Conservation (phyloP, 2,888 invertebrate genomes). For the Nomada goodeniana region DNA sequence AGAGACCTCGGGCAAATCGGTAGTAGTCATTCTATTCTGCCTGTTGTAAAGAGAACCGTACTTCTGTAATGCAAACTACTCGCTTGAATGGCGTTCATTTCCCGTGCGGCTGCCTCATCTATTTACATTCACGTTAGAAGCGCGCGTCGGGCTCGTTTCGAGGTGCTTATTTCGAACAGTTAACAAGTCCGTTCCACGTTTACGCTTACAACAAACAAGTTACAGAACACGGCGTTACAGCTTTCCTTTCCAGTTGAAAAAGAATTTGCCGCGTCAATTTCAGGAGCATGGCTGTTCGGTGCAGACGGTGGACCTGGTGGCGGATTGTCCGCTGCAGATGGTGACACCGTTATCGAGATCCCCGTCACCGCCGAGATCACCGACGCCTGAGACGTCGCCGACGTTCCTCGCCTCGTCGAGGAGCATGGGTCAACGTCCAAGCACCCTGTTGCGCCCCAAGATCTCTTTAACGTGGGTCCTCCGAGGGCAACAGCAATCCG, state of each 20-base stretch:
- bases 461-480: slow-evolving; percentile 92
- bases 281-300: slow-evolving; percentile 75
- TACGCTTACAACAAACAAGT: neutral
- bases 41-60: slow-evolving; percentile 25
- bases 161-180: neutral
- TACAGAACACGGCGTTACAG: no score
- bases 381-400: slow-evolving; percentile 63
- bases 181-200: neutral
- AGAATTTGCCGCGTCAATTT: no score
- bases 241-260: neutral
- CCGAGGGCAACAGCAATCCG: slow-evolving; percentile 86
- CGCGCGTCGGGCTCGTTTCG: slow-evolving; percentile 10
- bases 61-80: slow-evolving; percentile 30
- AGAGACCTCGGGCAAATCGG: neutral
- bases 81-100: slow-evolving; percentile 30
- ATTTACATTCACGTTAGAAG: slow-evolving; percentile 20
- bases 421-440: slow-evolving; percentile 81
- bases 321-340: slow-evolving; percentile 76
- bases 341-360: slow-evolving; percentile 68
- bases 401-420: slow-evolving; percentile 54
- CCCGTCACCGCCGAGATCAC: slow-evolving; percentile 61
- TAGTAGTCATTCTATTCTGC: slow-evolving; percentile 19
- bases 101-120: slow-evolving; percentile 8
- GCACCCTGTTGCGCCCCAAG: slow-evolving; percentile 85
- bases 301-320: slow-evolving; percentile 81